These are phyloP conservation scores for Threskiornis aethiopicus DNA, from an alignment of 2,797 vertebrate genomes.

Conservation along the genomic window DNA sequence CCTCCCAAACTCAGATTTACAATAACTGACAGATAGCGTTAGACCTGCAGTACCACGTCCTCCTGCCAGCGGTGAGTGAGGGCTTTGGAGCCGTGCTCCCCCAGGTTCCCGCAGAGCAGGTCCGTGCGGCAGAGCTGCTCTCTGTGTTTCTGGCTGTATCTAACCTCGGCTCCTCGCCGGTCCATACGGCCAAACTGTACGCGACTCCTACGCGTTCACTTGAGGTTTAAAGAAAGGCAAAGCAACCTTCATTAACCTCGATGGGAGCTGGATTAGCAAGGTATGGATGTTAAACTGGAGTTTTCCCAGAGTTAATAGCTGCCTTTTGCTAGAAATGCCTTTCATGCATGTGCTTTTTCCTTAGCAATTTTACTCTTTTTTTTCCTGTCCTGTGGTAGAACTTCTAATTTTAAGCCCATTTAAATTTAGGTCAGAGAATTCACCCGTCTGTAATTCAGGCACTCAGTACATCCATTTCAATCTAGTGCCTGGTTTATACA, in stretches of 20 bases:
- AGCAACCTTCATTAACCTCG: not conserved
- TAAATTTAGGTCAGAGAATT: not conserved
- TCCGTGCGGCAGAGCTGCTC: accelerated
- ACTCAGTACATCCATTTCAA: not conserved
- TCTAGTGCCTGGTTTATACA: not conserved
- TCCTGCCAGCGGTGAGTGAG: accelerated
- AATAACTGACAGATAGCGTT: not conserved
- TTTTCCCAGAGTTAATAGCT: not conserved
- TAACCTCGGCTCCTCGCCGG: not conserved
- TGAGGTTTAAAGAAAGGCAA: not conserved
- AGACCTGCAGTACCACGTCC: not conserved
- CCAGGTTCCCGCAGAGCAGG: not conserved
- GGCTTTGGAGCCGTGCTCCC: not conserved
- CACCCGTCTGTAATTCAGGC: not conserved
- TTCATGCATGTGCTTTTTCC: not conserved
- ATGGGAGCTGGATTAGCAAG: not conserved
- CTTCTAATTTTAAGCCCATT: not conserved
- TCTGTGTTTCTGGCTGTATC: not conserved
- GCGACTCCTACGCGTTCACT: accelerated
- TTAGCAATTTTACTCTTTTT: not conserved
- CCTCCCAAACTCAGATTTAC: not conserved
- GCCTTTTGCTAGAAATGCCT: not conserved
- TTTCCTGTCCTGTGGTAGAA: not conserved
- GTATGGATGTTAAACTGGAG: not conserved
- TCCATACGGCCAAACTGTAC: not conserved